Evolutionary conservation across 1,140 invertebrate genomes (phyloP), one percentile per base, ranked within the genome.

Genomic region (Drosophila pseudoobscura): DNA sequence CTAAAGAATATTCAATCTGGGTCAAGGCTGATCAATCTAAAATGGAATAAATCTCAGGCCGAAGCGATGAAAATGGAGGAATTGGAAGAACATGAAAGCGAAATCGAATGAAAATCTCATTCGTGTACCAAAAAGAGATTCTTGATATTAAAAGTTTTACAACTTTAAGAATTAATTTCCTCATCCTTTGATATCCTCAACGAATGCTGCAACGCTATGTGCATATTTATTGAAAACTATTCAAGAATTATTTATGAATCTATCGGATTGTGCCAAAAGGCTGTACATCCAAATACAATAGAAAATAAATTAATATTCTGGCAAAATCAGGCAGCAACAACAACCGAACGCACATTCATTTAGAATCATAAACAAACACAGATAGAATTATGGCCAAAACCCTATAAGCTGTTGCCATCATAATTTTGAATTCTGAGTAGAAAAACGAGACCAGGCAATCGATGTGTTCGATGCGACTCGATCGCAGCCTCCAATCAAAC

Each of bases 261-360:
- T 75, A 13, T 75, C 56, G 24, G 47, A 59, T 56, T 75, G 62
- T 75, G 20, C 20, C 1, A 20, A 20, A 20, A 1, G 20, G 20
- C 76, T 80, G 73, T 51, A 26, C 20, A 50, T 41, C 72, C 71
- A 59, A 75, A 75, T 60, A 66, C 8, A 56, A 76, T 75, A 55
- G n/a, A 56, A 76, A 74, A 51, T 49, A 24, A 88, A 88, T 82
- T 88, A 88, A 87, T 65, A 82, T 78, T 80, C 82, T 58, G 43
- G 24, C 49, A 60, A 68, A 61, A 71, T 57, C 31, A 15, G 65
- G 13, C 43, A 17, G 49, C 61, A 68, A 20, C 44, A 68, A 57
- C 65, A 26, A 26, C 24, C 24, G 55, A 55, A 39, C 47, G 44
- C 53, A 49, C 11, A 31, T 45, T 41, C 17, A 45, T 22, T 39